Evolutionary conservation across 2,113 vertebrate species (phyloP), one percentile per base, ranked within the genome.

Genomic region (Charadrius vociferus): DNA sequence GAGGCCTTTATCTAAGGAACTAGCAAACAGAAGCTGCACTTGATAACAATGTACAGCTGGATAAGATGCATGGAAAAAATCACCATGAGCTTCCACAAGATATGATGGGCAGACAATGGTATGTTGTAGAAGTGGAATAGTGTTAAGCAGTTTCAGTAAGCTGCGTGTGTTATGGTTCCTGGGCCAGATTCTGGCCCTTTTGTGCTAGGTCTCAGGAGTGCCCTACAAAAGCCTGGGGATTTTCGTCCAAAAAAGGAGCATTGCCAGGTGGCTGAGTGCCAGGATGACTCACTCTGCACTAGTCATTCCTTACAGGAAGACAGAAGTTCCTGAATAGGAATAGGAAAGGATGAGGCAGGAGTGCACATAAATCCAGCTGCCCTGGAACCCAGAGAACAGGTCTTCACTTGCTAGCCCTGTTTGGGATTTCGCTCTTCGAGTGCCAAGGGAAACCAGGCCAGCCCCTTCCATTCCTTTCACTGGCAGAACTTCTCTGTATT

Each of bases 51-150:
- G 1, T 83, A 77, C 87, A 90, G 94, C 74, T 94, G 94, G 95
- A 94, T 96, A 97, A 97, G 81, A 95, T 80, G 87, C 94, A 96
- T 94, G 97, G 96, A 96, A 97, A 97, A 97, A 94, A 86, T 88
- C 96, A 96, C 93, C 94, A 91, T 59, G 89, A 96, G 81, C 94
- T 97, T 97, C 89, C 95, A 96, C 59, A 81, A 96, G 97, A 97
- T 97, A 97, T 2, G 30, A 88, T 78, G 93, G 71, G 67, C 59
- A 96, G 93, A 97, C 96, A 96, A 92, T 96, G 79, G 89, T 41
- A 47, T 90, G 93, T 14, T 93, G 86, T 91, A 85, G 94, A 95
- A 93, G 81, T 74, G 81, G 91, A 53, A 91, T 5, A 90, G 81
- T 14, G 73, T 93, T 93, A 95, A 93, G 88, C 78, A 90, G 74